Conservation (phyloP, 2,113 vertebrate species). For the Oncorhynchus nerka region DNA sequence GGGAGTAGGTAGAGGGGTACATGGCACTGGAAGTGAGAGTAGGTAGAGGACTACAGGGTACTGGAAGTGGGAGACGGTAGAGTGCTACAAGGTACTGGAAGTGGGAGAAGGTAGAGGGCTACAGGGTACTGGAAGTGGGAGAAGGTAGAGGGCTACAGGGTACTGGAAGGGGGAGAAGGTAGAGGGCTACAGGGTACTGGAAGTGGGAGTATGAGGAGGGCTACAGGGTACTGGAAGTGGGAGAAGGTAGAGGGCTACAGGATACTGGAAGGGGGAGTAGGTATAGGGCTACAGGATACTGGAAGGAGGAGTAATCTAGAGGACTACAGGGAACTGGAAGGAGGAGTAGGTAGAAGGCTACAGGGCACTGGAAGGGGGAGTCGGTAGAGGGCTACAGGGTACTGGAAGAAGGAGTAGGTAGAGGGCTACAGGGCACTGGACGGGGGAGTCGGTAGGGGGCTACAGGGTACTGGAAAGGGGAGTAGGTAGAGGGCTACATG, state of each 20-base stretch:
- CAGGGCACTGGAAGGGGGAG: slow-evolving; percentile 3
- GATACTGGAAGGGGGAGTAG: slow-evolving; percentile 8
- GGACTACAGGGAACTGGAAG: slow-evolving; percentile 5
- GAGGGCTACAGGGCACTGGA: neutral
- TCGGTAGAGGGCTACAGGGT: neutral
- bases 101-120: neutral
- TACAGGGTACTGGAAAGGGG: slow-evolving; percentile 2
- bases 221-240: slow-evolving; percentile 5
- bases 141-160: neutral
- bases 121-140: slow-evolving; percentile 6
- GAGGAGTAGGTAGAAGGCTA: neutral
- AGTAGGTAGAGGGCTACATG: neutral
- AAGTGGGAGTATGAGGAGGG: neutral
- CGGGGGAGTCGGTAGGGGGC: neutral
- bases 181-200: neutral
- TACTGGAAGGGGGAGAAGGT: slow-evolving; percentile 8
- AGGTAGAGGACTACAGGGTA: neutral
- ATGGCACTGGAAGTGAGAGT: slow-evolving; percentile 1
- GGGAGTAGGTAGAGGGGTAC: neutral
- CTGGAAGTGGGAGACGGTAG: slow-evolving; percentile 3
- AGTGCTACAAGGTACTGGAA: neutral
- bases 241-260: neutral
- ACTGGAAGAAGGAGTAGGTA: slow-evolving; percentile 5
- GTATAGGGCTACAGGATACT: no score
- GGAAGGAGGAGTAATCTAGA: slow-evolving; percentile 1